Evolutionary conservation across 2,888 invertebrate genomes (phyloP).

Genomic region (Metopia argyrocephala): DNA sequence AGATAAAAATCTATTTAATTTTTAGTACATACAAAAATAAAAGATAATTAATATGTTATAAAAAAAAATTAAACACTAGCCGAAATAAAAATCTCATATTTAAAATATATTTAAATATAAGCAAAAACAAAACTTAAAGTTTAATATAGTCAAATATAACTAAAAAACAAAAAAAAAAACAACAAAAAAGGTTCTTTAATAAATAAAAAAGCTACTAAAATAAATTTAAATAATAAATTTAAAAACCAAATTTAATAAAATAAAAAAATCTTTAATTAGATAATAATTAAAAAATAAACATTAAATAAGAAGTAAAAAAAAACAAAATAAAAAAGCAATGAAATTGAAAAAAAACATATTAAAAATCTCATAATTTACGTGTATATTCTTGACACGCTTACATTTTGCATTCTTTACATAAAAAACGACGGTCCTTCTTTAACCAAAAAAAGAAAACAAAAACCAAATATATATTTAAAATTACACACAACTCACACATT

Average conservation of each 20-base stretch:
- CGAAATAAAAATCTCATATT: slow-evolving; percentile 57
- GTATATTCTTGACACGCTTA: slow-evolving; percentile 62
- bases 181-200: slow-evolving; percentile 44
- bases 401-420: slow-evolving; percentile 48
- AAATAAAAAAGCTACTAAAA: slow-evolving; percentile 47
- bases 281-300: slow-evolving; percentile 38
- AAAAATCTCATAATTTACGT: slow-evolving; percentile 53
- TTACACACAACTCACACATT: slow-evolving; percentile 30
- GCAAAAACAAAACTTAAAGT: slow-evolving; percentile 54
- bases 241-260: slow-evolving; percentile 41
- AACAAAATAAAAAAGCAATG: slow-evolving; percentile 51
- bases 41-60: slow-evolving; percentile 52
- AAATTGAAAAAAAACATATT: slow-evolving; percentile 41
- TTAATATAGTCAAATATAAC: slow-evolving; percentile 45
- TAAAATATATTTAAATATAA: slow-evolving; percentile 53
- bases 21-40: slow-evolving; percentile 54
- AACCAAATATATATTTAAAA: background rate
- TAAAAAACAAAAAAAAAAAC: slow-evolving; percentile 13
- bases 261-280: slow-evolving; percentile 52
- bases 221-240: slow-evolving; percentile 18
- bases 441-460: slow-evolving; percentile 2
- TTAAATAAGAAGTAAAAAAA: slow-evolving; percentile 18
- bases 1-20: slow-evolving; percentile 62
- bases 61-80: slow-evolving; percentile 60
- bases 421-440: slow-evolving; percentile 59